Percentiles rank a stretch among this genome's conserved stretches.
These are phyloP conservation scores for Micrasema longulum DNA, from an alignment of 1,140 invertebrate species.

Conservation along the genomic window DNA sequence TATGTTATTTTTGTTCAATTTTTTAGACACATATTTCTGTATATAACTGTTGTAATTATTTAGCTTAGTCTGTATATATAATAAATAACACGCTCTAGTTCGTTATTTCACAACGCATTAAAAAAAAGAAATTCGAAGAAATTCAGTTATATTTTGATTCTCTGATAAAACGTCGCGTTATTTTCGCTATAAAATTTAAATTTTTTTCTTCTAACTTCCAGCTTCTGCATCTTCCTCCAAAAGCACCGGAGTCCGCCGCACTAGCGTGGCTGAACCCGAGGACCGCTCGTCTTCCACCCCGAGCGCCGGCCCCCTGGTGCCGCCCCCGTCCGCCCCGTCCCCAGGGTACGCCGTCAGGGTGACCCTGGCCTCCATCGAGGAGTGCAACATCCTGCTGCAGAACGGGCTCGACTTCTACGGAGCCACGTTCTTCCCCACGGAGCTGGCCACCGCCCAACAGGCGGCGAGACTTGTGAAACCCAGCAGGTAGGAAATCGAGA, in stretches of 20 bases:
- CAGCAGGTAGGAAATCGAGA: slow-evolving; percentile 58
- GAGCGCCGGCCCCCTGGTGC: slow-evolving; percentile 77
- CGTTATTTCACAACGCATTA: too few species aligned
- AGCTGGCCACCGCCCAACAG: slow-evolving; percentile 74
- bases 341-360: slow-evolving; percentile 75
- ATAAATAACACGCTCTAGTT: too few species aligned
- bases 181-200: too few species aligned
- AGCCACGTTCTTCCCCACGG: slow-evolving; percentile 86
- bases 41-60: too few species aligned
- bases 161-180: too few species aligned
- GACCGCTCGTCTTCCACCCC: slow-evolving; percentile 66
- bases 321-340: slow-evolving; percentile 67
- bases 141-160: too few species aligned
- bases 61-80: too few species aligned
- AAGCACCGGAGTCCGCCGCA: slow-evolving; percentile 26
- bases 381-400: slow-evolving; percentile 82
- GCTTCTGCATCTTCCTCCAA: neutral
- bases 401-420: slow-evolving; percentile 88
- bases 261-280: slow-evolving; percentile 59
- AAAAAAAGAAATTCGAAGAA: too few species aligned
- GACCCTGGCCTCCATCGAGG: slow-evolving; percentile 82
- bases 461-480: slow-evolving; percentile 69
- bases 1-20: too few species aligned
- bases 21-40: too few species aligned
- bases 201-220: too few species aligned